These are phyloP conservation scores for Vulpes vulpes DNA, from an alignment of 2,113 vertebrate species.

Conservation along the genomic window DNA sequence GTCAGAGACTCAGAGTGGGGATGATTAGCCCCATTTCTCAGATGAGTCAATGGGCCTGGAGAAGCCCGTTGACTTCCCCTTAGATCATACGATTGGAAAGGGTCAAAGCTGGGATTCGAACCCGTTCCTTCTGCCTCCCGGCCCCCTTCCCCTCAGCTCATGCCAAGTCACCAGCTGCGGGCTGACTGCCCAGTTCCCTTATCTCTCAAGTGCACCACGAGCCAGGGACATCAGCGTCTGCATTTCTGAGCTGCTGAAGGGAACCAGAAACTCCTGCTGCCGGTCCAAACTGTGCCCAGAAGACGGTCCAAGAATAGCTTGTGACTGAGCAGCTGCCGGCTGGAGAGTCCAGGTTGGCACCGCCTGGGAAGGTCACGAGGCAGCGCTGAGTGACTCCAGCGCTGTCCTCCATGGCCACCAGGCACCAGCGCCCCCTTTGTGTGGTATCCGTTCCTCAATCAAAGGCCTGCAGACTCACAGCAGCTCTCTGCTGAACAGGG, in stretches of 20 bases:
- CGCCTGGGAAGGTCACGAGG: conserved; percentile 66
- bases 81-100: neutral
- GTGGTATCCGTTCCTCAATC: fast-evolving
- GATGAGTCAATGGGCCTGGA: neutral
- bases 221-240: neutral
- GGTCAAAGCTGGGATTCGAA: neutral
- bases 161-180: neutral
- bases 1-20: neutral
- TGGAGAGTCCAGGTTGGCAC: conserved; percentile 10
- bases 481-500: neutral
- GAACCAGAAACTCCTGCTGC: conserved; percentile 40
- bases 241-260: conserved; percentile 56
- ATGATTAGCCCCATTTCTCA: neutral
- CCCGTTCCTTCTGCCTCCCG: neutral
- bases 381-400: conserved; percentile 72
- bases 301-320: conserved; percentile 69
- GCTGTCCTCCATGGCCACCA: conserved; percentile 69
- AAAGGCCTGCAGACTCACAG: fast-evolving
- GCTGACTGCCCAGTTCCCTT: conserved; percentile 33
- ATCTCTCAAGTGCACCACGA: conserved; percentile 5
- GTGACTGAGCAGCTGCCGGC: conserved; percentile 61
- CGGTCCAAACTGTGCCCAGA: conserved; percentile 17
- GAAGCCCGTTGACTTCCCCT: neutral
- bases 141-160: neutral
- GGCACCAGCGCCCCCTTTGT: conserved; percentile 50